Percentiles rank a stretch among this genome's conserved stretches.
Evolutionary conservation across 1,140 invertebrate genomes (phyloP).

Genomic region (Ylistrum balloti): DNA sequence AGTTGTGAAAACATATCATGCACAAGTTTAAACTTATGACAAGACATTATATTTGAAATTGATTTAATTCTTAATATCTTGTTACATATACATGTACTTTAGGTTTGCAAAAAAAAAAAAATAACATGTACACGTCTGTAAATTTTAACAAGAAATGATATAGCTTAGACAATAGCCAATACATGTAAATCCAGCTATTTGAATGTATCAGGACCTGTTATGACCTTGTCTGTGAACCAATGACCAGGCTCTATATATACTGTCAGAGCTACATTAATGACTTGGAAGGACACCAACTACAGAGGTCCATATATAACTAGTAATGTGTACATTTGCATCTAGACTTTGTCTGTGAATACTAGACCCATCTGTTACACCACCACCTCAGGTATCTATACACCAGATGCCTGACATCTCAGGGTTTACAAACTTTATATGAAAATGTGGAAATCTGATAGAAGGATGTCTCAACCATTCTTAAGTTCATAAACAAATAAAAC

Average conservation of each 20-base stretch:
- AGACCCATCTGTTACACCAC: conserved; percentile 6
- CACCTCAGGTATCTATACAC: background rate
- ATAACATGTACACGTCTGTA: no score
- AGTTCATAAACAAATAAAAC: no score
- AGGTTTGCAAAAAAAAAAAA: no score
- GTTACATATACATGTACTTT: no score
- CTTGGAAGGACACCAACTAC: conserved; percentile 32
- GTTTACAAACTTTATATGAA: background rate
- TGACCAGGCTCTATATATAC: background rate
- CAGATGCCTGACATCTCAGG: background rate
- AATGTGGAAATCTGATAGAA: background rate
- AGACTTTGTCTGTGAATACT: conserved; percentile 14
- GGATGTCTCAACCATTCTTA: no score
- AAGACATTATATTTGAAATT: no score
- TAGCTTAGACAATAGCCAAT: no score
- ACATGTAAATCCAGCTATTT: no score
- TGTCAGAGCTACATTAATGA: background rate
- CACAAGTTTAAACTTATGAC: no score
- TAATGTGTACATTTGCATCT: background rate
- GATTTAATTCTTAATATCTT: no score
- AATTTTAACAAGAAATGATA: no score
- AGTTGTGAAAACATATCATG: no score
- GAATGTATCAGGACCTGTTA: background rate
- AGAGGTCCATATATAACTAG: background rate
- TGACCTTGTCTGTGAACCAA: background rate